Conservation (phyloP, 2,797 vertebrate species). For the Phoebastria nigripes region DNA sequence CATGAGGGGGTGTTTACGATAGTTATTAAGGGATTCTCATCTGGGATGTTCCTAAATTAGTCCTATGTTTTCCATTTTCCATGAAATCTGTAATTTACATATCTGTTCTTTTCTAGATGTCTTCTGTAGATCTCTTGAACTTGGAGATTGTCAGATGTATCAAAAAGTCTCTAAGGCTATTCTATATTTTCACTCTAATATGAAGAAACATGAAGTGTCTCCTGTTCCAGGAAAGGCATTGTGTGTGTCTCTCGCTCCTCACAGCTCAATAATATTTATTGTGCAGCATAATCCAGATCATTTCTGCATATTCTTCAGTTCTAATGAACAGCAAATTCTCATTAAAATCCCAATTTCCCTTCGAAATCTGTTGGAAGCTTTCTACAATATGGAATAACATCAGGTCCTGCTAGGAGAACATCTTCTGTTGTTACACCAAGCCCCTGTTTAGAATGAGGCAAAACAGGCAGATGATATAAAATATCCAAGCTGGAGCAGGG, state of each 20-base stretch:
- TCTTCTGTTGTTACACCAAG: not conserved
- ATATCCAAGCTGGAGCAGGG: not conserved
- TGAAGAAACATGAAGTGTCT: not conserved
- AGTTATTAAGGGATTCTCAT: not conserved
- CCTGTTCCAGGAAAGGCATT: not conserved
- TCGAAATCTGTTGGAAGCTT: not conserved
- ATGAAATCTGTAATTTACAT: not conserved
- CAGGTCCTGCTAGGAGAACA: not conserved
- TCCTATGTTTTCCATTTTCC: not conserved
- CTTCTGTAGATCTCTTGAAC: not conserved
- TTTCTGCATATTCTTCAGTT: not conserved
- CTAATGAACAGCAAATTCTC: not conserved
- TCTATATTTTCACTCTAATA: not conserved
- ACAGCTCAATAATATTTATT: not conserved
- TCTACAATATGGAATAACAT: not conserved
- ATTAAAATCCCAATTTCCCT: not conserved
- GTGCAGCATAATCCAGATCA: not conserved
- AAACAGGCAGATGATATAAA: not conserved
- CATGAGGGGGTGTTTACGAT: not conserved
- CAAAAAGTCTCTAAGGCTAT: not conserved
- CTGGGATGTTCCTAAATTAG: not conserved
- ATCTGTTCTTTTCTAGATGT: not conserved
- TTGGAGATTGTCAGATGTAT: not conserved
- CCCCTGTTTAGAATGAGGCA: not conserved
- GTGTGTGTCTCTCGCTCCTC: not conserved